Conservation (phyloP, 2,797 vertebrate species). For the Nyctalus aviator region DNA sequence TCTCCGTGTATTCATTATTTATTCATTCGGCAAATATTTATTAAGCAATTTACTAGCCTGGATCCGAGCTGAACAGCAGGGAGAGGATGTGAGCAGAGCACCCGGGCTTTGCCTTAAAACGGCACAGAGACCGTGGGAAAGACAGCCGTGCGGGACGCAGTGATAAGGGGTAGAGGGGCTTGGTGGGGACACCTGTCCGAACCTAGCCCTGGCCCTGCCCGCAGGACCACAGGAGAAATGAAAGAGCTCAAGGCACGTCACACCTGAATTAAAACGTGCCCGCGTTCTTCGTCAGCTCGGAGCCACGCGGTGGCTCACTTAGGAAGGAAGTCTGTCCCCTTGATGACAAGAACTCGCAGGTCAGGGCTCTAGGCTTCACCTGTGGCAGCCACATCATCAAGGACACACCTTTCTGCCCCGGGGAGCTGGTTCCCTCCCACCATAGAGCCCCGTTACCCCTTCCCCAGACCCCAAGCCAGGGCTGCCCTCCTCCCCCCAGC, state of each 20-base stretch:
- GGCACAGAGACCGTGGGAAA: slow-evolving; percentile 59
- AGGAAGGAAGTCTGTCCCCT: background rate
- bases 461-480: background rate
- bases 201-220: no score
- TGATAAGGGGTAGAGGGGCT: background rate
- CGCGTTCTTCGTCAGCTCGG: background rate
- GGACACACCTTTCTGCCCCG: background rate
- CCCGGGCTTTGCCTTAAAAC: background rate
- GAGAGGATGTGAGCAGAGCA: slow-evolving; percentile 35
- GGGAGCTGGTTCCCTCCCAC: background rate
- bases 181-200: background rate
- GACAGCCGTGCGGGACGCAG: background rate
- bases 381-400: background rate
- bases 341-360: background rate
- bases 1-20: slow-evolving; percentile 65
- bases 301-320: background rate
- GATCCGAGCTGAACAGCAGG: slow-evolving; percentile 21
- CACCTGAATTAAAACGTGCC: background rate
- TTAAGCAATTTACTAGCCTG: slow-evolving; percentile 64
- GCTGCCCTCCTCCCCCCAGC: background rate
- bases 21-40: slow-evolving; percentile 77
- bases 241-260: background rate
- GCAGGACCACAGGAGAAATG: background rate
- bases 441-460: background rate
- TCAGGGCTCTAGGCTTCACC: background rate